Conservation (phyloP, 2,797 vertebrate genomes). For the Buphagus erythrorhynchus region DNA sequence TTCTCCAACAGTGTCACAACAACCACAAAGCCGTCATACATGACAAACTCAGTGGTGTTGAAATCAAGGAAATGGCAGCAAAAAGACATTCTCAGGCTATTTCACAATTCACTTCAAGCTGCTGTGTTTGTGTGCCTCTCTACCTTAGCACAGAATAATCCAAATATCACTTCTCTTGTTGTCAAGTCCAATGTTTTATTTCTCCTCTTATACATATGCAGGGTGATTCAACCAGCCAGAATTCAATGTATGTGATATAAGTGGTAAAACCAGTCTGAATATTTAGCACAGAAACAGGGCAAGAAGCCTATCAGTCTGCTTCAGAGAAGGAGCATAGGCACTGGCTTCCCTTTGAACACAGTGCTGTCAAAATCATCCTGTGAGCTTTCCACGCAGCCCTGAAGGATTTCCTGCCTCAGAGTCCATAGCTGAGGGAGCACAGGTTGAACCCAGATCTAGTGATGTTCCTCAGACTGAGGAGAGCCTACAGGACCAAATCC, state of each 20-base stretch:
- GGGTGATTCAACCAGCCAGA: background rate
- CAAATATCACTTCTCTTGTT: background rate
- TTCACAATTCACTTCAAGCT: constrained; percentile 45
- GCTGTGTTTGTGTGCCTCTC: constrained; percentile 1
- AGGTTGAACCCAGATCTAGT: background rate
- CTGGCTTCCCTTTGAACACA: background rate
- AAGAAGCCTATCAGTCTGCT: background rate
- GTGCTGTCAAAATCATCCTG: background rate
- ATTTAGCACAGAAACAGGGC: background rate
- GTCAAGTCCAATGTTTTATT: background rate
- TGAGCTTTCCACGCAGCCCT: background rate
- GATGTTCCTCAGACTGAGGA: background rate
- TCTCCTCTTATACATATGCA: background rate
- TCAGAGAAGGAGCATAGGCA: background rate
- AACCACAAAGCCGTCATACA: constrained; percentile 52
- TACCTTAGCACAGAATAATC: constrained; percentile 23
- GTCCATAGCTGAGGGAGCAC: background rate
- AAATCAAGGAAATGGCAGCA: constrained; percentile 51
- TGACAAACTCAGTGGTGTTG: constrained; percentile 27
- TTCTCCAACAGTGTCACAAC: constrained; percentile 55
- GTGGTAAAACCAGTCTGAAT: background rate
- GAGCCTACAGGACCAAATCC: background rate
- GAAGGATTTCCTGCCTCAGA: background rate
- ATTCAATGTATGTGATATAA: background rate
- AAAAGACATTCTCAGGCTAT: constrained; percentile 43